Evolutionary conservation across 2,113 vertebrate species (phyloP), one percentile per base, ranked within the genome.

Genomic region (Microtus montanus): DNA sequence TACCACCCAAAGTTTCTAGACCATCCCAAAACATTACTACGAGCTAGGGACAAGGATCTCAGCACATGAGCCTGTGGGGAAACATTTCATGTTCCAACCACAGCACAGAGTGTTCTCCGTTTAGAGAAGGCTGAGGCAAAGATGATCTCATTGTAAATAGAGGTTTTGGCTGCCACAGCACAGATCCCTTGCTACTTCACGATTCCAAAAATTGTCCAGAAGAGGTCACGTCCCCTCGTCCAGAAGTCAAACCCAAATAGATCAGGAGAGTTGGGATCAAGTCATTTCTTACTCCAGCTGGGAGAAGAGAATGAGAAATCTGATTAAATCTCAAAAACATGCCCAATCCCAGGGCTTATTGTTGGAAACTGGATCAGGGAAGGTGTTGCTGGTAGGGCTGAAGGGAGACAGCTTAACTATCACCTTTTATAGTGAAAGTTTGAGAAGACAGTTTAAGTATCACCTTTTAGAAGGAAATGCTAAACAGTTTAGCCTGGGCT

Each of bases 161-260:
- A 98, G 92, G 49, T 96, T 96, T 93, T 96, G 96, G 91, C 95
- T 97, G 96, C 96, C 90, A 71, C 20, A 19, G 96, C 93, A 87
- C 97, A 96, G 98, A 98, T 96, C 97, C 96, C 96, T 97, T 97
- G 98, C 95, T 97, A 96, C 96, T 95, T 96, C 87, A 96, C 73
- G 95, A 93, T 97, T 96, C 94, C 96, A 95, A 96, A 95, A 96
- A 93, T 97, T 97, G 96, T 96, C 35, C 14, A 93, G 95, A 92
- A 96, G 97, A 96, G 96, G 97, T 96, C 97, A 96, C 96, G 14
- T 47, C n/a, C 7, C 8, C 1, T 82, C 78, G 90, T 89, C 58
- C 38, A 86, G 35, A 63, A 49, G 10, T 14, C 8, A 30, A 96
- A 28, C 38, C 26, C 14, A 61, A 95, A 92, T 2, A 1, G 13